Percentiles rank a stretch among this genome's conserved stretches.
Conservation (phyloP, 2,888 invertebrate genomes). For the Cerceris rybyensis region DNA sequence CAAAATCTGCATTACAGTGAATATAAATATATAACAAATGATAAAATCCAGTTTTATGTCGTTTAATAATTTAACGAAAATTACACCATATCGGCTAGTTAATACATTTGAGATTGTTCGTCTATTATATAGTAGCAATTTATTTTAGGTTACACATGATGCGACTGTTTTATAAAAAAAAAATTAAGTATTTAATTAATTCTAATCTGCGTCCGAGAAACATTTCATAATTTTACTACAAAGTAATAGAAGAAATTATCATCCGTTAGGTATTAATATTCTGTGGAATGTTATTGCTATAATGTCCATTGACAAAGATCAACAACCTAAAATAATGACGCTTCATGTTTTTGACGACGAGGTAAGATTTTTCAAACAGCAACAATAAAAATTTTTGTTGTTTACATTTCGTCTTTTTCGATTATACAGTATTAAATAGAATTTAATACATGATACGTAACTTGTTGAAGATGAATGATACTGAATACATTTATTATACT, state of each 20-base stretch:
- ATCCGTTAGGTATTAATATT: not conserved
- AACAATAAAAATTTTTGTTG: not conserved
- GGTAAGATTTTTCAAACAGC: slow-evolving; percentile 35
- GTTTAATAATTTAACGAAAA: slow-evolving; percentile 7
- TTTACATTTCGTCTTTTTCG: not conserved
- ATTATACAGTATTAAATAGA: not conserved
- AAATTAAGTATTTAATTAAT: slow-evolving; percentile 5
- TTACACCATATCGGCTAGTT: not conserved
- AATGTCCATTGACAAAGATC: slow-evolving; percentile 27
- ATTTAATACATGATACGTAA: no score
- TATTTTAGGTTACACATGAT: slow-evolving; percentile 46
- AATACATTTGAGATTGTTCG: not conserved
- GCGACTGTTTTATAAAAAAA: slow-evolving; percentile 10
- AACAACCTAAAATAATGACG: slow-evolving; percentile 32
- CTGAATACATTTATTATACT: not conserved
- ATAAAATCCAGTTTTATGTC: slow-evolving; percentile 1
- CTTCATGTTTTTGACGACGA: slow-evolving; percentile 41
- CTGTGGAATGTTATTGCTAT: slow-evolving; percentile 1
- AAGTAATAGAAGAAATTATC: slow-evolving; percentile 6
- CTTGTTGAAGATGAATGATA: no score
- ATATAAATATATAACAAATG: slow-evolving; percentile 12
- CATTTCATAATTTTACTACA: not conserved
- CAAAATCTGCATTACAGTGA: slow-evolving; percentile 10
- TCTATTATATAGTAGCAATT: not conserved
- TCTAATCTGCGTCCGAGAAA: not conserved